Evolutionary conservation across 2,113 vertebrate species (phyloP).

Genomic region (Hippocampus barbouri): DNA sequence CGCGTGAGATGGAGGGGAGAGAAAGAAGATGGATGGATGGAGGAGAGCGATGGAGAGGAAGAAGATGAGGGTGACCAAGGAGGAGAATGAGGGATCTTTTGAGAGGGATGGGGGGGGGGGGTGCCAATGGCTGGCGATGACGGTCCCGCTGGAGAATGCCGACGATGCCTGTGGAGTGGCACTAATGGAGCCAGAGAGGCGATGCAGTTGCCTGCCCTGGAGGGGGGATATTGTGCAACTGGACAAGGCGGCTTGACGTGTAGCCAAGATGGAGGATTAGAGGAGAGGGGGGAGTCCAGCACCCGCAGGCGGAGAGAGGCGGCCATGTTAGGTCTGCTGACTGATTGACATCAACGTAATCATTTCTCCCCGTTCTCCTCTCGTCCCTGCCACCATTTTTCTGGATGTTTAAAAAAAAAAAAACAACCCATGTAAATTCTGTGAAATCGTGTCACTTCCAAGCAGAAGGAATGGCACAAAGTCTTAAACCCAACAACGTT

Average conservation of each 20-base stretch:
- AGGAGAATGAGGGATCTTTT: conserved; percentile 40
- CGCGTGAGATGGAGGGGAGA: conserved; percentile 55
- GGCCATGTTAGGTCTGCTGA: conserved; percentile 72
- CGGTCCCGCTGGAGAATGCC: conserved; percentile 69
- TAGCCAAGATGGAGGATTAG: conserved; percentile 71
- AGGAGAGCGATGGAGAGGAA: conserved; percentile 40
- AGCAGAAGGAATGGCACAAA: too few relatives aligned
- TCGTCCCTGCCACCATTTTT: background rate
- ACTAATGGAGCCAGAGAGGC: conserved; percentile 71
- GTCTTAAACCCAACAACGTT: too few relatives aligned
- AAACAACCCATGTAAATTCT: too few relatives aligned
- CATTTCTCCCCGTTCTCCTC: conserved; percentile 41
- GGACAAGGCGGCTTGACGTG: conserved; percentile 67
- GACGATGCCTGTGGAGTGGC: conserved; percentile 68
- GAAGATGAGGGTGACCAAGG: conserved; percentile 47
- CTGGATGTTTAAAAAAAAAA: background rate
- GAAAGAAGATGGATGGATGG: conserved; percentile 26
- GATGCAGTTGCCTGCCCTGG: conserved; percentile 67
- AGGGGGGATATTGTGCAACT: conserved; percentile 71
- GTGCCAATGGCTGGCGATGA: conserved; percentile 67
- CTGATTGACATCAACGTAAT: conserved; percentile 63
- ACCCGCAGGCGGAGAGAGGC: conserved; percentile 52
- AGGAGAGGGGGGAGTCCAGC: conserved; percentile 35
- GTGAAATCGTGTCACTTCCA: too few relatives aligned
- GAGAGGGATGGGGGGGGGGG: conserved; percentile 53